These are phyloP conservation scores for Noturus placidus DNA, from an alignment of 2,113 vertebrate genomes.

Conservation along the genomic window DNA sequence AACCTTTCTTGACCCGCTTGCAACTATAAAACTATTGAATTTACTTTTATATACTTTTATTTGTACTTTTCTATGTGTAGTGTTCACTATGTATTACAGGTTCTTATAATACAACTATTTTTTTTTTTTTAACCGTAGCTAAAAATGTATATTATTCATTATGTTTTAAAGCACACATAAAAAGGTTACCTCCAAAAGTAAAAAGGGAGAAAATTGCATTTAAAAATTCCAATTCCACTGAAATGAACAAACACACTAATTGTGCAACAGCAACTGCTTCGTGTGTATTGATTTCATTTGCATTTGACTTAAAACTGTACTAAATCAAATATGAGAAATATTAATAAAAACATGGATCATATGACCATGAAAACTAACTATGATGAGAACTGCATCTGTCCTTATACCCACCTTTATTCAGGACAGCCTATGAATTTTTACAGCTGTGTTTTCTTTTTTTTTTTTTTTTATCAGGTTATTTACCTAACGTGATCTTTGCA, in stretches of 20 bases:
- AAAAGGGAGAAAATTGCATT: background rate
- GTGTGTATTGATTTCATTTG: background rate
- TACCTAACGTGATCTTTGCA: background rate
- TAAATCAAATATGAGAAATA: background rate
- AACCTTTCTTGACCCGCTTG: background rate
- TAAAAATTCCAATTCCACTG: background rate
- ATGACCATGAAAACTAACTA: too few species aligned
- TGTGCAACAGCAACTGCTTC: background rate
- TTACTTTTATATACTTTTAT: background rate
- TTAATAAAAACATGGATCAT: background rate
- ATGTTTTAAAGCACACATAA: background rate
- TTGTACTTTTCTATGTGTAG: background rate
- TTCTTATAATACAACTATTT: background rate
- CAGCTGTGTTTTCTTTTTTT: too few species aligned
- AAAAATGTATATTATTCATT: background rate
- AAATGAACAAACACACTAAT: background rate
- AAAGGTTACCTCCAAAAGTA: background rate
- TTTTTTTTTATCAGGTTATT: background rate
- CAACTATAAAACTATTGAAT: background rate
- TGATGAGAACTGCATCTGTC: too few species aligned
- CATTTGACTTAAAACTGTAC: background rate
- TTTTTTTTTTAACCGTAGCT: background rate
- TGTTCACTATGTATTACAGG: background rate
- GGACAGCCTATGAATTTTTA: too few species aligned
- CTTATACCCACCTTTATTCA: background rate